These are phyloP conservation scores for Muscina levida DNA, from an alignment of 2,888 invertebrate species.

Conservation along the genomic window DNA sequence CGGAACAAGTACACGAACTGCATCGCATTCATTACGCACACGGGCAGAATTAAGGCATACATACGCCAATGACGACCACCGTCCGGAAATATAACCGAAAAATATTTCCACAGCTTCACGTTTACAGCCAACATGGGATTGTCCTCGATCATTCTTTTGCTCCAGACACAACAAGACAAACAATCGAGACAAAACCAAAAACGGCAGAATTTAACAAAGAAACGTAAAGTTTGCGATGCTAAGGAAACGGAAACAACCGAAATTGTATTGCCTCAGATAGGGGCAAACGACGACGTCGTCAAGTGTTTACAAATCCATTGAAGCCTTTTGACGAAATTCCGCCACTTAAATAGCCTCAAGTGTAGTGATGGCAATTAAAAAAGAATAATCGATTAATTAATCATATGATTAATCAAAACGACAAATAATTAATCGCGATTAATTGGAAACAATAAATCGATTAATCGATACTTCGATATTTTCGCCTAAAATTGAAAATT, in stretches of 20 bases:
- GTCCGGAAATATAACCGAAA: slow-evolving; percentile 71
- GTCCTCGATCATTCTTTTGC: slow-evolving; percentile 69
- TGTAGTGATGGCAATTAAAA: too few relatives aligned
- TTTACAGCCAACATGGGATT: slow-evolving; percentile 75
- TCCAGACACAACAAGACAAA: slow-evolving; percentile 20
- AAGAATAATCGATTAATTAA: too few relatives aligned
- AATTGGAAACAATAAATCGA: too few relatives aligned
- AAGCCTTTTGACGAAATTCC: slow-evolving; percentile 42
- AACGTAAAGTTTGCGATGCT: slow-evolving; percentile 1
- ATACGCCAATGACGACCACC: slow-evolving; percentile 71
- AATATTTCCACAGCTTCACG: slow-evolving; percentile 73
- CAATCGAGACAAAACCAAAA: slow-evolving; percentile 21
- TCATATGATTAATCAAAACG: too few relatives aligned
- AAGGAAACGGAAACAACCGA: slow-evolving; percentile 54
- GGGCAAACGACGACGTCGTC: slow-evolving; percentile 51
- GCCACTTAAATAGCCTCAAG: slow-evolving; percentile 61
- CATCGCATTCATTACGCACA: slow-evolving; percentile 72
- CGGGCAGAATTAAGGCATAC: slow-evolving; percentile 71
- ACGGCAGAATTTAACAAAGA: slow-evolving; percentile 31
- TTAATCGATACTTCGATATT: too few relatives aligned
- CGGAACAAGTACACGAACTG: slow-evolving; percentile 73
- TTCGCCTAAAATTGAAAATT: too few relatives aligned
- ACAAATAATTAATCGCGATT: too few relatives aligned
- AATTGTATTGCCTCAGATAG: slow-evolving; percentile 14
- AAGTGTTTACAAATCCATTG: slow-evolving; percentile 35